Percentiles rank a stretch among this genome's conserved stretches.
phyloP scores from a whole-genome alignment of 2,113 vertebrate genomes.

The Danionella cerebrum region DNA sequence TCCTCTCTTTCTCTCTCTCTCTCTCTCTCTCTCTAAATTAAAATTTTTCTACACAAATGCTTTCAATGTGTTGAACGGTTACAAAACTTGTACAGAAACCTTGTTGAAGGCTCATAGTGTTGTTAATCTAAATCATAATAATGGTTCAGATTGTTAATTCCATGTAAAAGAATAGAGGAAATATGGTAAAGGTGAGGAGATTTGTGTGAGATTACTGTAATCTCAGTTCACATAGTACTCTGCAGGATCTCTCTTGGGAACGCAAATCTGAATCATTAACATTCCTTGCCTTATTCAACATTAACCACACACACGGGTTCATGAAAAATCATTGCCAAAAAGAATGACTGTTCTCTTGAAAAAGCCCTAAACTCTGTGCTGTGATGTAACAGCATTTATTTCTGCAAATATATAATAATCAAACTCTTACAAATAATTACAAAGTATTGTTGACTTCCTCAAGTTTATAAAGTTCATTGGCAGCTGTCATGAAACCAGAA shows the following conservation, averaged over 20 bases:
- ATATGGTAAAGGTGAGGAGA: too few relatives aligned
- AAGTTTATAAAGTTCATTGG: not conserved
- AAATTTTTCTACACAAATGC: too few relatives aligned
- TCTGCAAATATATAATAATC: too few relatives aligned
- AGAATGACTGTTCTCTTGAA: not conserved
- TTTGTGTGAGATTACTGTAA: conserved; percentile 57
- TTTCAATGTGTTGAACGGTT: too few relatives aligned
- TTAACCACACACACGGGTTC: not conserved
- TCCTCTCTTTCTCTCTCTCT: too few relatives aligned
- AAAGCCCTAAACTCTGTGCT: not conserved
- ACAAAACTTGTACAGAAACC: too few relatives aligned
- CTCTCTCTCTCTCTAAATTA: too few relatives aligned
- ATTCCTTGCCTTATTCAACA: conserved; percentile 55
- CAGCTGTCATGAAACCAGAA: not conserved
- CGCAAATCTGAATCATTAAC: conserved; percentile 63
- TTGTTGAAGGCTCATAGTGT: too few relatives aligned
- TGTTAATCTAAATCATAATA: too few relatives aligned
- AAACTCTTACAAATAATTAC: too few relatives aligned
- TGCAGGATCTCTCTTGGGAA: conserved; percentile 36
- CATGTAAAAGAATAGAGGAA: not conserved
- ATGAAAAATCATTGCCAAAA: not conserved
- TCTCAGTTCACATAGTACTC: conserved; percentile 50
- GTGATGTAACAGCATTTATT: too few relatives aligned
- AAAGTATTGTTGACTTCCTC: not conserved
- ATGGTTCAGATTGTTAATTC: too few relatives aligned